Evolutionary conservation across 2,797 vertebrate genomes (phyloP).

Genomic region (Syngnathus acus): DNA sequence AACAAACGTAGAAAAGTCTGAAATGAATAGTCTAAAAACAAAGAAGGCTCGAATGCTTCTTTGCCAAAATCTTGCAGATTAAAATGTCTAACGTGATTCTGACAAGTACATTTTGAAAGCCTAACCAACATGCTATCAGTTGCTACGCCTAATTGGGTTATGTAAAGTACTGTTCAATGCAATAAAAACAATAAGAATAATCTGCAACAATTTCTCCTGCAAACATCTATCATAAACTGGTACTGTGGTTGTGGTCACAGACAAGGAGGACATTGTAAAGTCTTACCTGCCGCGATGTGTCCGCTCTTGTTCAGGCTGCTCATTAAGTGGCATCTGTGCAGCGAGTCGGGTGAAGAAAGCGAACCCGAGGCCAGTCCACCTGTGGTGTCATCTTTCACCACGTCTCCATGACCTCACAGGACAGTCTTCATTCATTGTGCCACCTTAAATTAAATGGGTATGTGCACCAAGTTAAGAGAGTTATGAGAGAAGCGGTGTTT

Average conservation of each 20-base stretch:
- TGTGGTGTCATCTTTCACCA: slow-evolving; percentile 1
- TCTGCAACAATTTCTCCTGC: not conserved
- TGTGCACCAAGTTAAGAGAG: not conserved
- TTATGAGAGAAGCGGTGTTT: not conserved
- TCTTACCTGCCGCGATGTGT: not conserved
- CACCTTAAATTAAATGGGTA: not conserved
- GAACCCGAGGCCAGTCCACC: not conserved
- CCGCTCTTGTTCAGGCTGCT: not conserved
- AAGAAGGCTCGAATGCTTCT: too few relatives aligned
- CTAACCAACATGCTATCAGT: not conserved
- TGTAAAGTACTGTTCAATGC: too few relatives aligned
- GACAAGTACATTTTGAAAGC: too few relatives aligned
- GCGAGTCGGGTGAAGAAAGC: not conserved
- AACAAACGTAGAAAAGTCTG: too few relatives aligned
- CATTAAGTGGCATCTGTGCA: not conserved
- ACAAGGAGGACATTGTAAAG: not conserved
- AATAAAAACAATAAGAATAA: not conserved
- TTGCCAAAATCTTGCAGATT: too few relatives aligned
- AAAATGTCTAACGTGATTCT: too few relatives aligned
- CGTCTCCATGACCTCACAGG: not conserved
- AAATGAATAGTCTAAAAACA: too few relatives aligned
- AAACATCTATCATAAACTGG: not conserved
- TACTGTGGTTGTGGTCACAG: not conserved
- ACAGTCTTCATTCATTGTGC: not conserved
- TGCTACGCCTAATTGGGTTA: not conserved